Conservation (phyloP, 2,888 invertebrate genomes). For the Quadroppia sp. region DNA sequence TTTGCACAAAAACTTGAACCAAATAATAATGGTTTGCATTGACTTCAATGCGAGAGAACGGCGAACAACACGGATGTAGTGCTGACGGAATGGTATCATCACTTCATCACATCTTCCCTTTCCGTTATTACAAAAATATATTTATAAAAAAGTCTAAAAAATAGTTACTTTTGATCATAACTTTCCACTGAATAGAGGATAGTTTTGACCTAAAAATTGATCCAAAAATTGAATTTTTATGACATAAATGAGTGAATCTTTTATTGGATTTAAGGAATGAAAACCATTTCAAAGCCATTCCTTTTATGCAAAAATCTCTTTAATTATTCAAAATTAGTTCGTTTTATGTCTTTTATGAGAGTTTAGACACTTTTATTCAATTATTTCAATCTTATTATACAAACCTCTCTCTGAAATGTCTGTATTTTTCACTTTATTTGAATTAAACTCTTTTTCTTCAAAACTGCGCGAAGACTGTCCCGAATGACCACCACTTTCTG, state of each 20-base stretch:
- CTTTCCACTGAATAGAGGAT: background rate
- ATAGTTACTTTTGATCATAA: background rate
- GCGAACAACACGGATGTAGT: slow-evolving; percentile 5
- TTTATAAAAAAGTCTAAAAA: background rate
- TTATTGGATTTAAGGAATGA: background rate
- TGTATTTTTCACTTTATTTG: slow-evolving; percentile 1
- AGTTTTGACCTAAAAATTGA: slow-evolving; percentile 5
- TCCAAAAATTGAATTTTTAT: background rate
- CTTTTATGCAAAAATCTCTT: no score
- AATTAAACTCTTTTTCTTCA: slow-evolving; percentile 13
- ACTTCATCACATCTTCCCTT: slow-evolving; percentile 12
- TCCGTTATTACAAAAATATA: background rate
- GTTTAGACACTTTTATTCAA: no score
- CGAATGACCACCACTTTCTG: slow-evolving; percentile 12
- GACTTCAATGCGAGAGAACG: background rate
- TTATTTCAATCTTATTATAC: no score
- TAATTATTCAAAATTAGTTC: no score
- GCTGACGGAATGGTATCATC: slow-evolving; percentile 6
- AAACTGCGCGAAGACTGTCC: slow-evolving; percentile 25
- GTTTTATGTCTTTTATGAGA: no score
- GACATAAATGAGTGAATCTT: background rate
- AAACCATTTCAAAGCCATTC: background rate
- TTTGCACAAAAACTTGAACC: background rate
- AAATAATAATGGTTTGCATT: background rate
- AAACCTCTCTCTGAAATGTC: slow-evolving; percentile 19